These are phyloP conservation scores for Pelobates fuscus DNA, from an alignment of 2,113 vertebrate genomes.

Conservation along the genomic window DNA sequence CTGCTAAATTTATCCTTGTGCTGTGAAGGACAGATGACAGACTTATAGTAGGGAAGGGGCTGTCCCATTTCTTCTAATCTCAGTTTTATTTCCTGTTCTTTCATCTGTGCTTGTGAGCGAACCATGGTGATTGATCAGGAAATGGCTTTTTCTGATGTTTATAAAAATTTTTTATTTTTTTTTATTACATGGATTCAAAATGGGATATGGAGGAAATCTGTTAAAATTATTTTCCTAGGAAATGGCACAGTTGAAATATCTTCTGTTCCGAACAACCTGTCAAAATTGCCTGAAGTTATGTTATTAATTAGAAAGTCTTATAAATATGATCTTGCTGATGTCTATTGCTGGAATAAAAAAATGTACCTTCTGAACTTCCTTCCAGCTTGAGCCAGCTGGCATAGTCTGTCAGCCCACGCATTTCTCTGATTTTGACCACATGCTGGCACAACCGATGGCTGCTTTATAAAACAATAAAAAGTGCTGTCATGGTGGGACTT, in stretches of 20 bases:
- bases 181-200: no score
- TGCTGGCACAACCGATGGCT: slow-evolving; percentile 57
- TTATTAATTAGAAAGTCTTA: slow-evolving; percentile 25
- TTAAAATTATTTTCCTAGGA: no score
- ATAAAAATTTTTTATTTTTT: no score
- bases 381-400: slow-evolving; percentile 57
- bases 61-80: no score
- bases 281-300: slow-evolving; percentile 4
- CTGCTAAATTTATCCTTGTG: no score
- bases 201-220: no score
- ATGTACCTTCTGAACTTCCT: slow-evolving; percentile 60
- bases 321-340: slow-evolving; percentile 54
- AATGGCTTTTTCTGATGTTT: no score
- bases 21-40: no score
- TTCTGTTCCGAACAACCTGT: not conserved
- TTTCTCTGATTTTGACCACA: slow-evolving; percentile 58
- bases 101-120: no score
- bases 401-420: slow-evolving; percentile 60
- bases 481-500: slow-evolving; percentile 57
- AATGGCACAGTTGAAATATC: not conserved
- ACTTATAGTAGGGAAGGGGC: no score
- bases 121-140: no score
- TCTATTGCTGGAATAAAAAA: slow-evolving; percentile 54
- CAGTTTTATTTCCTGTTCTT: no score
- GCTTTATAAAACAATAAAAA: slow-evolving; percentile 60